These are phyloP conservation scores for Astreopora myriophthalma DNA, from an alignment of 64 coral and sea anemone species.

Conservation along the genomic window DNA sequence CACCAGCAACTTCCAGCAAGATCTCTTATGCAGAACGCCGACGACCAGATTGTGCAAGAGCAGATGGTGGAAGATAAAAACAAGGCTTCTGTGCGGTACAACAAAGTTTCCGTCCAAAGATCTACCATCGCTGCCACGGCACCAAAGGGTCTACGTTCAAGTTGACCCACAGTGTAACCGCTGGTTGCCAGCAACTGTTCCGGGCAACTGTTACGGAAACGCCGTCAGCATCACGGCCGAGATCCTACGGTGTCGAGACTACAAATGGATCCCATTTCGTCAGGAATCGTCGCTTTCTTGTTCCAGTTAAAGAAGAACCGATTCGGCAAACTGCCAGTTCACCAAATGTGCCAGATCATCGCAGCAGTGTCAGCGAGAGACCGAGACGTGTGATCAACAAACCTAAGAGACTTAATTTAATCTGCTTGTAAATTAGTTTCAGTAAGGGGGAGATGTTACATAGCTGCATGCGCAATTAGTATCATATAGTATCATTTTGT, in stretches of 20 bases:
- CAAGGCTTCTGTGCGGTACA: not conserved
- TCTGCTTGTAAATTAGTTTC: not conserved
- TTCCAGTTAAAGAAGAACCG: not conserved
- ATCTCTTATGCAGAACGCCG: not conserved
- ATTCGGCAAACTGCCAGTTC: not conserved
- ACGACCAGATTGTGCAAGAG: not conserved
- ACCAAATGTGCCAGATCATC: not conserved
- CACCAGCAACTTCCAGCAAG: slow-evolving; percentile 25
- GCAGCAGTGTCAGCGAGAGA: not conserved
- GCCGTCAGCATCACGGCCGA: not conserved
- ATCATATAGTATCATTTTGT: not conserved
- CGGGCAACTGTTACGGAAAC: not conserved
- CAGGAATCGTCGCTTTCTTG: not conserved
- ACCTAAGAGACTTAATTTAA: not conserved
- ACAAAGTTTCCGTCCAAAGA: not conserved
- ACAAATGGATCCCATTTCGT: not conserved
- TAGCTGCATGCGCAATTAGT: not conserved
- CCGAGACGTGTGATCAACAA: not conserved
- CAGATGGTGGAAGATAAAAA: not conserved
- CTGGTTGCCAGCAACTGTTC: not conserved
- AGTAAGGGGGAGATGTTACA: not conserved
- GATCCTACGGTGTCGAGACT: not conserved
- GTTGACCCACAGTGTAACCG: not conserved
- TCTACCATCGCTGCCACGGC: not conserved
- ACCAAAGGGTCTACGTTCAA: not conserved